Conservation (phyloP, 2,888 invertebrate genomes). For the Tryphoninae sp. region DNA sequence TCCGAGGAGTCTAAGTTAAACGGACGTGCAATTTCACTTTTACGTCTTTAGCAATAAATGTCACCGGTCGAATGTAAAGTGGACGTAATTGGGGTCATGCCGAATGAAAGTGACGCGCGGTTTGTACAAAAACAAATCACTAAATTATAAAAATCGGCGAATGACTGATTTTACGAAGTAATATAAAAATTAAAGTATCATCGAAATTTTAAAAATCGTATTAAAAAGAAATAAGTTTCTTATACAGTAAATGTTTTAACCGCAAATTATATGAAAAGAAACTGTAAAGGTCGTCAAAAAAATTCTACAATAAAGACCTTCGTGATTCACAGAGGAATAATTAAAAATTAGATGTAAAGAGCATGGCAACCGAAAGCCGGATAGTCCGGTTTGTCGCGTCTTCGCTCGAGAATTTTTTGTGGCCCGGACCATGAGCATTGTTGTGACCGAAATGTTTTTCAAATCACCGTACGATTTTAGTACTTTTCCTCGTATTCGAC, state of each 20-base stretch:
- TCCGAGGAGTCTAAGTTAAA: not conserved
- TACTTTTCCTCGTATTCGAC: not conserved
- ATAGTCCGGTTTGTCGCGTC: conserved; percentile 66
- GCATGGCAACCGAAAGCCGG: conserved; percentile 54
- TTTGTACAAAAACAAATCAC: not conserved
- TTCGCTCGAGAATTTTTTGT: conserved; percentile 28
- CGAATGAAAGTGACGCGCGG: not conserved
- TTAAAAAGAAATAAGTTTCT: not conserved
- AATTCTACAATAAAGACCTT: too few relatives aligned
- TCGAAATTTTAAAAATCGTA: too few relatives aligned
- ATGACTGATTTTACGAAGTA: too few relatives aligned
- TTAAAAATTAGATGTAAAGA: not conserved
- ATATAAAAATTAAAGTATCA: too few relatives aligned
- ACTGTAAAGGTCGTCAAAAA: too few relatives aligned
- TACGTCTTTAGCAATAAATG: conserved; percentile 6
- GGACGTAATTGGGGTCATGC: too few relatives aligned
- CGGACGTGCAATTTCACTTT: conserved; percentile 19
- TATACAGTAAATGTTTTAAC: too few relatives aligned
- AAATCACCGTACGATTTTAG: not conserved
- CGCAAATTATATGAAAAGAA: too few relatives aligned
- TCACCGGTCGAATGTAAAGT: not conserved
- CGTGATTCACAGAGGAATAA: not conserved
- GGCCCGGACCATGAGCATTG: not conserved
- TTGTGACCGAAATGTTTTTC: conserved; percentile 8
- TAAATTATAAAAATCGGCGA: too few relatives aligned